Evolutionary conservation across 2,888 invertebrate genomes (phyloP).

Genomic region (Chalcosyrphus nemorum): DNA sequence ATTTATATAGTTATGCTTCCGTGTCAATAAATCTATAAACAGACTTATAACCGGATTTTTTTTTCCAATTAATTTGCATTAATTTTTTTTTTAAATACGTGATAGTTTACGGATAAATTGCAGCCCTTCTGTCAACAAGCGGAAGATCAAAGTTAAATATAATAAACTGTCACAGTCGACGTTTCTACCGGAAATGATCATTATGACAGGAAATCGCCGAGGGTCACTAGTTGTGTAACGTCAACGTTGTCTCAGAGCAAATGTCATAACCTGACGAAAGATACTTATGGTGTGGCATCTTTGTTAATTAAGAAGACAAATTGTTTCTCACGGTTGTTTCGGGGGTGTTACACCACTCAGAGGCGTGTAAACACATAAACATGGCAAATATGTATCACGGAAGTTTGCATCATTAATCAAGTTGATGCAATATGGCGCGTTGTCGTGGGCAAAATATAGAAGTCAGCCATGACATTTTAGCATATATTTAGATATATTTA

Average conservation of each 20-base stretch:
- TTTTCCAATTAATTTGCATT: constrained; percentile 11
- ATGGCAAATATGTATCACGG: constrained; percentile 10
- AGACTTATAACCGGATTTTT: constrained; percentile 40
- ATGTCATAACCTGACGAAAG: not conserved
- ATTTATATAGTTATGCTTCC: constrained; percentile 38
- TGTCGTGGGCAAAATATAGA: not conserved
- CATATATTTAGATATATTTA: not conserved
- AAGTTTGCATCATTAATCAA: constrained; percentile 4
- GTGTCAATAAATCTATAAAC: constrained; percentile 23
- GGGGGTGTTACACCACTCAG: not conserved
- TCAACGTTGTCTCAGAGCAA: no score
- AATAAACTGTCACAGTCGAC: not conserved
- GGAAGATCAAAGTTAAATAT: constrained; percentile 1
- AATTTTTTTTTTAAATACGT: not conserved
- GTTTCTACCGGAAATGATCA: constrained; percentile 11
- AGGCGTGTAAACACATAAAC: not conserved
- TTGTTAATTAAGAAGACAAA: not conserved
- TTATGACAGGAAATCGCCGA: not conserved
- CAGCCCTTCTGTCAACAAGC: not conserved
- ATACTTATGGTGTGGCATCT: not conserved
- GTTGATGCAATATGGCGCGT: not conserved
- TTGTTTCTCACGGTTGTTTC: not conserved
- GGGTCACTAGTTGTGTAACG: constrained; percentile 7
- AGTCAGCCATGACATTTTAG: constrained; percentile 18
- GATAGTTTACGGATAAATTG: not conserved